Evolutionary conservation across 1,140 invertebrate species (phyloP).

Genomic region (Drosophila gunungcola): DNA sequence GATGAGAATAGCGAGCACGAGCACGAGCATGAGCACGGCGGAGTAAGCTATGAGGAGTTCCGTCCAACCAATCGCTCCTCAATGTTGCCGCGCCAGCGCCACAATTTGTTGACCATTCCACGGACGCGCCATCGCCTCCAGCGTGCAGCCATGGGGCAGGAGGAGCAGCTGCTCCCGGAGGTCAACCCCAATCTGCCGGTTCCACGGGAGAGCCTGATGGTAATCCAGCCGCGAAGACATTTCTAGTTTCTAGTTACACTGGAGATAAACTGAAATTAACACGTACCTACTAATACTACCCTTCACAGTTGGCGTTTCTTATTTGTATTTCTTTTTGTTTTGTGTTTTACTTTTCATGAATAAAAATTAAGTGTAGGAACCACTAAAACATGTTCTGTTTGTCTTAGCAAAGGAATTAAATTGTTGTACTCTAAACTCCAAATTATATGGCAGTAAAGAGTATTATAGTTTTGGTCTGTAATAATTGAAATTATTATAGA

Average conservation of each 20-base stretch:
- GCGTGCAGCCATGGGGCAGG: no score
- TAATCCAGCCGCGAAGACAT: conserved; percentile 5
- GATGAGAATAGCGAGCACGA: conserved; percentile 26
- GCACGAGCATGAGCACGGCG: background rate
- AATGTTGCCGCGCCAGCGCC: conserved; percentile 41
- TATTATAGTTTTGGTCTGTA: no score
- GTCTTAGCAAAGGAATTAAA: background rate
- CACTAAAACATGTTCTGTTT: background rate
- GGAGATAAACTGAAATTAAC: conserved; percentile 17
- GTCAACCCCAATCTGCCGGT: conserved; percentile 3
- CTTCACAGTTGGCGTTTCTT: conserved; percentile 17
- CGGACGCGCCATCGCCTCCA: background rate
- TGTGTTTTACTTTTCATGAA: conserved; percentile 34
- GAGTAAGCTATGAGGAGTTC: conserved; percentile 65
- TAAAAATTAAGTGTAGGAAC: conserved; percentile 13
- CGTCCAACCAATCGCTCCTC: conserved; percentile 66
- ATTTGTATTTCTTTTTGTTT: conserved; percentile 17
- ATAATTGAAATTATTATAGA: no score
- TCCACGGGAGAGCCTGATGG: conserved; percentile 18
- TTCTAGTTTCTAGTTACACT: conserved; percentile 11
- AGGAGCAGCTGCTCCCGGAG: background rate
- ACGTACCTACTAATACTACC: conserved; percentile 3
- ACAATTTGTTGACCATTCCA: conserved; percentile 1
- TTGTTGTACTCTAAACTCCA: no score
- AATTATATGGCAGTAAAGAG: no score